Evolutionary conservation across 2,113 vertebrate genomes (phyloP).

Genomic region (Saccopteryx leptura): DNA sequence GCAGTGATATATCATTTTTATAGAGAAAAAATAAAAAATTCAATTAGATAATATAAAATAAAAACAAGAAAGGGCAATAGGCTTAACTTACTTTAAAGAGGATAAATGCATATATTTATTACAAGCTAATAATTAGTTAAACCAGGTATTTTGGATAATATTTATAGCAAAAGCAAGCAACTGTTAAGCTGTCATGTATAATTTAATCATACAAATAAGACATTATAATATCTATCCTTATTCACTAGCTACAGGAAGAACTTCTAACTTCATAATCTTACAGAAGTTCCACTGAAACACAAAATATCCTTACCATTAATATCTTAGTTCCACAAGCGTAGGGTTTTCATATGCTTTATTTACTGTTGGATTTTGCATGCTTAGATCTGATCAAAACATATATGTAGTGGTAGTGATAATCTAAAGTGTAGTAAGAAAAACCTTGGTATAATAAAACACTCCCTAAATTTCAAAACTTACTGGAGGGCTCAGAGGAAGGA

Average conservation of each 20-base stretch:
- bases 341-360: background rate
- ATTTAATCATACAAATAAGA: background rate
- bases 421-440: background rate
- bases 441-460: constrained; percentile 23
- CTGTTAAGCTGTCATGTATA: background rate
- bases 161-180: background rate
- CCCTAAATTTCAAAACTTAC: background rate
- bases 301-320: background rate
- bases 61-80: background rate
- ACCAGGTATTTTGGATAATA: background rate
- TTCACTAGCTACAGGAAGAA: background rate
- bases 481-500: background rate
- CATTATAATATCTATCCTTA: background rate
- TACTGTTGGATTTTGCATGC: constrained; percentile 28
- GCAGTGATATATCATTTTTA: constrained; percentile 12
- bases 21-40: constrained; percentile 32
- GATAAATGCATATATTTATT: background rate
- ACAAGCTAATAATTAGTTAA: background rate
- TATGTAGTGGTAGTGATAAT: constrained; percentile 5
- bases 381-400: background rate
- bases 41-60: constrained; percentile 4
- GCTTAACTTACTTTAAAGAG: background rate
- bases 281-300: background rate
- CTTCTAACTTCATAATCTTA: background rate
- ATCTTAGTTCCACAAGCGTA: background rate